phyloP scores from a whole-genome alignment of 2,888 invertebrate species.

The Pristionchus fissidentatus region DNA sequence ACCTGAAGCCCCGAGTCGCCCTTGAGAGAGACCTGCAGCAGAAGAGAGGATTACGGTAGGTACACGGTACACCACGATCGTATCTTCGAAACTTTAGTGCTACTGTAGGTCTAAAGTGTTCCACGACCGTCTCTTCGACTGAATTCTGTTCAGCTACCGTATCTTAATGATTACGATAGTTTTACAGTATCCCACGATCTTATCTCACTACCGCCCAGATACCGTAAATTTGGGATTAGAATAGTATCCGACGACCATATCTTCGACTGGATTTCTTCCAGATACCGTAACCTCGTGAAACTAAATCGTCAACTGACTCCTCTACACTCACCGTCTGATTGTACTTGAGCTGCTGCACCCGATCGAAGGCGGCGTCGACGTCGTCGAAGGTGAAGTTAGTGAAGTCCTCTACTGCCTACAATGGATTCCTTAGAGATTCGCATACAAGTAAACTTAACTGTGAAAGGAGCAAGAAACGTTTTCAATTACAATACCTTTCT shows the following conservation, averaged over 20 bases:
- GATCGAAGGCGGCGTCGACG: conserved; percentile 97
- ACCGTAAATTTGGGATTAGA: no score
- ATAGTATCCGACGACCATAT: no score
- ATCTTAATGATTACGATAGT: not conserved
- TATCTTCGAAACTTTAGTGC: not conserved
- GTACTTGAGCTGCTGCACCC: conserved; percentile 94
- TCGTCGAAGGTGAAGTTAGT: conserved; percentile 91
- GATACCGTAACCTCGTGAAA: no score
- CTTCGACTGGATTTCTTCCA: no score
- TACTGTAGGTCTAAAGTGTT: no score
- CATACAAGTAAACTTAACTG: not conserved
- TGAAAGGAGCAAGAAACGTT: no score
- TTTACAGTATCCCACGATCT: not conserved
- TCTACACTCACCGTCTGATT: conserved; percentile 87
- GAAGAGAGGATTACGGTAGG: not conserved
- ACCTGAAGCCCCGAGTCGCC: conserved; percentile 93
- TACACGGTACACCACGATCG: no score
- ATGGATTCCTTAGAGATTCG: not conserved
- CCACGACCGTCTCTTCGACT: no score
- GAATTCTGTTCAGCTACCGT: no score
- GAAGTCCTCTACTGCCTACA: conserved; percentile 71
- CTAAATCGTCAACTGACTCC: no score
- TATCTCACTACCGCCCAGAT: no score
- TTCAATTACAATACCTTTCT: no score
- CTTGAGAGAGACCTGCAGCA: conserved; percentile 76